Percentiles rank a stretch among this genome's conserved stretches.
These are phyloP conservation scores for Ceratitis capitata DNA, from an alignment of 1,140 invertebrate genomes.

Conservation along the genomic window DNA sequence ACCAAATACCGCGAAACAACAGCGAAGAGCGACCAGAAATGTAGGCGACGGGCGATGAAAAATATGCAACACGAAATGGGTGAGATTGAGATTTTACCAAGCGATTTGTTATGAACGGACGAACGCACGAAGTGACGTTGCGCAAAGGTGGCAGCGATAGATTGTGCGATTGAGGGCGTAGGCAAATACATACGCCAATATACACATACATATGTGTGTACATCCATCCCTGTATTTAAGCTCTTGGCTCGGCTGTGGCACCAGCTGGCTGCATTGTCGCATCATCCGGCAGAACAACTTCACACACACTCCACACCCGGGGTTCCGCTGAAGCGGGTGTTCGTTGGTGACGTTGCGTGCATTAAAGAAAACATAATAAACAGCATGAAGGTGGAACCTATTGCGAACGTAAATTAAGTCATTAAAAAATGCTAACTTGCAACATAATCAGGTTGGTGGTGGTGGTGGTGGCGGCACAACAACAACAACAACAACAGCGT, in stretches of 20 bases:
- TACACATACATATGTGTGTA: background rate
- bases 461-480: background rate
- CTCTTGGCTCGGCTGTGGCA: background rate
- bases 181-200: background rate
- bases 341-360: background rate
- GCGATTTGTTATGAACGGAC: background rate
- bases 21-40: background rate
- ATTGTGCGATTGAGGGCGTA: background rate
- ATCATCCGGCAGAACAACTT: background rate
- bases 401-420: constrained; percentile 45
- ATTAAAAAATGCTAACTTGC: constrained; percentile 45
- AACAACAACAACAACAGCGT: no score
- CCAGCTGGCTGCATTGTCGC: constrained; percentile 7
- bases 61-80: constrained; percentile 19
- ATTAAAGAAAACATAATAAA: background rate
- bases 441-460: background rate
- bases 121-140: background rate
- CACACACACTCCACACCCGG: background rate
- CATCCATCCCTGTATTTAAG: background rate
- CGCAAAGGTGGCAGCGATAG: background rate
- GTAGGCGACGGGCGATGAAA: background rate
- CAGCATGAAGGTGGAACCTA: constrained; percentile 42
- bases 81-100: background rate
- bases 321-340: background rate
- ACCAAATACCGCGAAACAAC: background rate